Conservation (phyloP, 2,113 vertebrate genomes). For the Cheirogaleus medius region DNA sequence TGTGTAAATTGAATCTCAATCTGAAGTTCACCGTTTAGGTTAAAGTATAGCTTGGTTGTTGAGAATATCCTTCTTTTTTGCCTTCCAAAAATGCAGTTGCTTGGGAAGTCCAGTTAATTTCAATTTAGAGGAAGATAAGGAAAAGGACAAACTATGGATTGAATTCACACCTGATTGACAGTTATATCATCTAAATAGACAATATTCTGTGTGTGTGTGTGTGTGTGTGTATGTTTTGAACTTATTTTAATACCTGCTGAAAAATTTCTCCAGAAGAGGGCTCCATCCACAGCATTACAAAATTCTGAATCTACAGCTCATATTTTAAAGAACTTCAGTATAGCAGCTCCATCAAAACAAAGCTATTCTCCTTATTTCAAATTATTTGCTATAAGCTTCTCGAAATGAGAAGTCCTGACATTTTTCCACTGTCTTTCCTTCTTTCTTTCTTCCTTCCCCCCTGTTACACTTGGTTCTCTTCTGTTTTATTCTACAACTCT, state of each 20-base stretch:
- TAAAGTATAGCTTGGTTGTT: neutral
- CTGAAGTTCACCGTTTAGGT: neutral
- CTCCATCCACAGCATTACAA: constrained; percentile 84
- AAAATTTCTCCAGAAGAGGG: constrained; percentile 89
- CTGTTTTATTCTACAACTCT: neutral
- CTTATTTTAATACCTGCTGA: constrained; percentile 70
- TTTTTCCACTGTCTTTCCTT: neutral
- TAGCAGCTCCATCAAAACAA: constrained; percentile 46
- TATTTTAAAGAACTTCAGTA: constrained; percentile 62
- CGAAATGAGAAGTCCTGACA: neutral
- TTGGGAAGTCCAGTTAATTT: neutral
- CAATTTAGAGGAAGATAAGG: neutral
- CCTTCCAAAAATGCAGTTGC: neutral
- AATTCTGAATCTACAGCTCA: constrained; percentile 54
- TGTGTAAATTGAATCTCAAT: neutral
- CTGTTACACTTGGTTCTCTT: neutral
- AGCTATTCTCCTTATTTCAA: neutral
- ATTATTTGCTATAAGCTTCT: neutral
- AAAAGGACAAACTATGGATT: neutral
- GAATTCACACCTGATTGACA: neutral
- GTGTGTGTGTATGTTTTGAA: neutral
- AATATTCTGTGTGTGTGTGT: neutral
- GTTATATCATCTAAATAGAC: neutral
- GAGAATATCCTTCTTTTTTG: neutral
- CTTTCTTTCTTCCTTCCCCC: neutral